These are phyloP conservation scores for Parotocinclus haroldoi DNA, from an alignment of 2,797 vertebrate species.

Conservation along the genomic window DNA sequence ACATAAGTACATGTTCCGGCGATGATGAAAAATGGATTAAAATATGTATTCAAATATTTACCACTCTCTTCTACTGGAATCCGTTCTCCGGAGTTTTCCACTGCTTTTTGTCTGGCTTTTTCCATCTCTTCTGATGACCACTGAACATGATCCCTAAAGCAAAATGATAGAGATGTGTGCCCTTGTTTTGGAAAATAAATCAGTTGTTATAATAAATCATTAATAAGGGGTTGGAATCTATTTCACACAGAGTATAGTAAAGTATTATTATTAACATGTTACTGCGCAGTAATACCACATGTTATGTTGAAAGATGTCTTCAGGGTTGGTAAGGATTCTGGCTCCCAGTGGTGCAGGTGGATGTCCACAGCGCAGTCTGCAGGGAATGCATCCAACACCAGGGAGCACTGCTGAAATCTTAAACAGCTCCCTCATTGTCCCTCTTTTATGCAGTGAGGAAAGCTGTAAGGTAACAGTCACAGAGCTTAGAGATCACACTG, in stretches of 20 bases:
- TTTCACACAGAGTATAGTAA: no score
- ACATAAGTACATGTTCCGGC: not conserved
- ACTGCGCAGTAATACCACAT: conserved; percentile 64
- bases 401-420: conserved; percentile 56
- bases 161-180: conserved; percentile 5
- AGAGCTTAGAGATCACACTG: not conserved
- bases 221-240: not conserved
- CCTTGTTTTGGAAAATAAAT: not conserved
- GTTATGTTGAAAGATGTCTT: conserved; percentile 73
- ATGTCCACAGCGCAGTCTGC: conserved; percentile 66
- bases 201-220: not conserved
- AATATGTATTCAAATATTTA: conserved; percentile 43
- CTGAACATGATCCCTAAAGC: conserved; percentile 85
- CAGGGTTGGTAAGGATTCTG: conserved; percentile 79
- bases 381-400: conserved; percentile 55
- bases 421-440: conserved; percentile 60
- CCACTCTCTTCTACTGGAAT: conserved; percentile 78
- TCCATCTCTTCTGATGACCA: conserved; percentile 85
- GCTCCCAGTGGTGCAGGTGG: conserved; percentile 83
- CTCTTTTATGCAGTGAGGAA: not conserved
- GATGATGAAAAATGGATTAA: not conserved
- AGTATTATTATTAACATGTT: not conserved
- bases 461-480: no score
- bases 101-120: conserved; percentile 71
- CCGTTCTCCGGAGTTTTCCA: conserved; percentile 77